Conservation (phyloP, 2,888 invertebrate genomes). For the Cenopis cana region DNA sequence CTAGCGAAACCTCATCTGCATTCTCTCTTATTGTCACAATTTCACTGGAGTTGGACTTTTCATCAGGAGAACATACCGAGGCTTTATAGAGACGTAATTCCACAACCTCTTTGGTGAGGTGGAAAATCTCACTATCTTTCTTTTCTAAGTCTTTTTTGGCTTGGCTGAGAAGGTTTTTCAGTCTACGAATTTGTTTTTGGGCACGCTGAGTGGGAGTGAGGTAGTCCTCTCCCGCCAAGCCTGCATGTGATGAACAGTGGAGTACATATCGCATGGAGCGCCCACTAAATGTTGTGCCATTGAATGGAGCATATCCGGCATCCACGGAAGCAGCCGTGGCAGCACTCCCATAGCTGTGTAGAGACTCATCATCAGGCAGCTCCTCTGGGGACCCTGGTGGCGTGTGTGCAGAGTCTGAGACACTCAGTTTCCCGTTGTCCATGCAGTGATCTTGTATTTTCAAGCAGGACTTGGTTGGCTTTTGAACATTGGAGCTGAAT, state of each 20-base stretch:
- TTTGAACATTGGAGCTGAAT: constrained; percentile 73
- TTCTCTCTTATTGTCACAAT: constrained; percentile 90
- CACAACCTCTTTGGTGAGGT: constrained; percentile 91
- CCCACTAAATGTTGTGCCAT: constrained; percentile 89
- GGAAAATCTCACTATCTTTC: constrained; percentile 92
- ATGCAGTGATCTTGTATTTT: constrained; percentile 69
- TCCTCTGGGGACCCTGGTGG: constrained; percentile 87
- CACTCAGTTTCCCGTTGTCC: constrained; percentile 68
- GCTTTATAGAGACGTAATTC: constrained; percentile 92
- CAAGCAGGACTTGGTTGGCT: constrained; percentile 72
- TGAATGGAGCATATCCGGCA: constrained; percentile 92
- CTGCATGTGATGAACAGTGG: constrained; percentile 93
- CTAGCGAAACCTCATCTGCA: constrained; percentile 73
- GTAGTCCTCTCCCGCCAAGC: constrained; percentile 92
- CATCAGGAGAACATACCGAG: constrained; percentile 91
- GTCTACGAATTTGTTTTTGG: constrained; percentile 90
- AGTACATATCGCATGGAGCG: constrained; percentile 92
- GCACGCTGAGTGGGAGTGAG: constrained; percentile 95
- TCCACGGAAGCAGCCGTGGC: constrained; percentile 93
- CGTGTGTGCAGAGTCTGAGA: constrained; percentile 83
- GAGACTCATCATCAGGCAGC: constrained; percentile 90
- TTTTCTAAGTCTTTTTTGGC: constrained; percentile 91
- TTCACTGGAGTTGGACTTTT: constrained; percentile 91
- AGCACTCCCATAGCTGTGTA: constrained; percentile 91
- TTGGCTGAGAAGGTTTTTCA: constrained; percentile 89